Percentiles rank a stretch among this genome's conserved stretches.
phyloP scores from a whole-genome alignment of 2,888 invertebrate genomes.

The Macropis europaea region DNA sequence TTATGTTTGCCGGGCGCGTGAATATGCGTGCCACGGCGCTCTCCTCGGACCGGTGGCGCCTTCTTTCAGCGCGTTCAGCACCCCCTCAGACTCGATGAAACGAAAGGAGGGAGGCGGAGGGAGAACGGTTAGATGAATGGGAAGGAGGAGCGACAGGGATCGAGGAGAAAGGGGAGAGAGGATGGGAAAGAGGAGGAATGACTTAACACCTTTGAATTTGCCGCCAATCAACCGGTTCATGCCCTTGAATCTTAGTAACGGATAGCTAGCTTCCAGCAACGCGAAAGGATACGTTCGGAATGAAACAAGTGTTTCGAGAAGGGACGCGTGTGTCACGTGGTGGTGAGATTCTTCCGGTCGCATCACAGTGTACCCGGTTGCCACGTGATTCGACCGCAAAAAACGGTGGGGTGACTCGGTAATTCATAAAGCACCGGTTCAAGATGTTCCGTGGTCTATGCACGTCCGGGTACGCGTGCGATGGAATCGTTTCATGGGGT shows the following conservation, averaged over 20 bases:
- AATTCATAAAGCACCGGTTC: neutral
- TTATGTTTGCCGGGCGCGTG: constrained; percentile 66
- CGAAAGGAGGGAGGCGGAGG: constrained; percentile 20
- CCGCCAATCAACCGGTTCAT: constrained; percentile 24
- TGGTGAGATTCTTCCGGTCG: constrained; percentile 26
- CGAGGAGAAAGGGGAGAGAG: neutral
- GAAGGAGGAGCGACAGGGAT: constrained; percentile 7
- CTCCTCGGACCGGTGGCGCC: constrained; percentile 67
- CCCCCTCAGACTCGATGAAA: constrained; percentile 27
- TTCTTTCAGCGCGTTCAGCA: constrained; percentile 59
- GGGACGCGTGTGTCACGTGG: constrained; percentile 26
- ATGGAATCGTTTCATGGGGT: constrained; percentile 19
- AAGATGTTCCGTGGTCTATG: neutral
- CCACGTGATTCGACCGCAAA: constrained; percentile 27
- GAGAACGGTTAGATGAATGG: constrained; percentile 54
- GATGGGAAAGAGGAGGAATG: constrained; percentile 7
- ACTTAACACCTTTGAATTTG: constrained; percentile 36
- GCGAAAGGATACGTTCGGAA: neutral
- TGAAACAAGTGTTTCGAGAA: neutral
- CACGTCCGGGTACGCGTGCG: constrained; percentile 4
- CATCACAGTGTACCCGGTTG: neutral
- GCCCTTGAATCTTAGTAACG: neutral
- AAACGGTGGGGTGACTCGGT: neutral
- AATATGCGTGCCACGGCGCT: constrained; percentile 60
- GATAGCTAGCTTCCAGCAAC: neutral